Percentiles rank a stretch among this genome's conserved stretches.
Conservation (phyloP, 2,888 invertebrate genomes). For the Acrocyrtus sp. region DNA sequence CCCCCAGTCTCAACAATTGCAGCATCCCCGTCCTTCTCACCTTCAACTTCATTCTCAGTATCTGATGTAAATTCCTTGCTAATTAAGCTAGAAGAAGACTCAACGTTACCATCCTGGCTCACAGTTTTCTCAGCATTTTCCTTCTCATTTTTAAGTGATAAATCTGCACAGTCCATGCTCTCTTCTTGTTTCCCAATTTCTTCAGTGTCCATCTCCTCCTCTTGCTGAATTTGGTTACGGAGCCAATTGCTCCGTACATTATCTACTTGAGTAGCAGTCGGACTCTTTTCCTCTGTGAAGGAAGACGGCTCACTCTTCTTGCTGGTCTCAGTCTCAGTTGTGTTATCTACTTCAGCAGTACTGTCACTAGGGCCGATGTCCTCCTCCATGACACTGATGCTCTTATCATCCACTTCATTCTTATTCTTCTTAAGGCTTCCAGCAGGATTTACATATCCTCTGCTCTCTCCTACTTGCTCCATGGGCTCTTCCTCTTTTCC, state of each 20-base stretch:
- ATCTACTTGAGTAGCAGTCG: neutral
- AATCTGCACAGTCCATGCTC: neutral
- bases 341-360: neutral
- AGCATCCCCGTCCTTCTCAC: neutral
- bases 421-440: constrained; percentile 18
- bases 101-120: neutral
- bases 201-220: constrained; percentile 6
- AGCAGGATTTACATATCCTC: neutral
- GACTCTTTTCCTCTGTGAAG: neutral
- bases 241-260: constrained; percentile 28
- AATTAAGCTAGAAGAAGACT: constrained; percentile 13
- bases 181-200: neutral
- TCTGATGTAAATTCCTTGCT: constrained; percentile 37
- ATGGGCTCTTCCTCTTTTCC: constrained; percentile 28
- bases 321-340: constrained; percentile 1
- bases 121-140: neutral
- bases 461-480: constrained; percentile 17
- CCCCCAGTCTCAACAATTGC: constrained; percentile 11
- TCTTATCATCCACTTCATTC: constrained; percentile 11
- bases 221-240: constrained; percentile 18
- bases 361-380: constrained; percentile 25
- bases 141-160: neutral
- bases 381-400: constrained; percentile 17
- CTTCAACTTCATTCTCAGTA: neutral
- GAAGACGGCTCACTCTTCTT: constrained; percentile 1